Percentiles rank a stretch among this genome's conserved stretches.
These are phyloP conservation scores for Drosophila melanica DNA, from an alignment of 1,140 invertebrate genomes.

Conservation along the genomic window DNA sequence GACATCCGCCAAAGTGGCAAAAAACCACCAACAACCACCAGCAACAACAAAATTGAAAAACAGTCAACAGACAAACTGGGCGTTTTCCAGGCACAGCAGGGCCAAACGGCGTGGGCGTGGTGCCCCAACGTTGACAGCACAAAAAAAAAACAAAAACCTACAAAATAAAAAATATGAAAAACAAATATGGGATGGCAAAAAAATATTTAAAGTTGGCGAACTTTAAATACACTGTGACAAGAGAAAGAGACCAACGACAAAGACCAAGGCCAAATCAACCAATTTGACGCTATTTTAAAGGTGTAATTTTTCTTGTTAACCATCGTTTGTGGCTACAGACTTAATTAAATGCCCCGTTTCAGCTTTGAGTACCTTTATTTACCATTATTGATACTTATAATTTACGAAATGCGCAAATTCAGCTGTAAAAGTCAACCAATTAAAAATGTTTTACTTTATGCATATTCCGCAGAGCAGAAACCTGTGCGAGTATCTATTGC, in stretches of 20 bases:
- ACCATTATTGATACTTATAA: neutral
- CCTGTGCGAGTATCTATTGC: slow-evolving; percentile 2
- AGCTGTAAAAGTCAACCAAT: too few relatives aligned
- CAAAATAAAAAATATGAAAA: slow-evolving; percentile 6
- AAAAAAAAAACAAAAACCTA: slow-evolving; percentile 44
- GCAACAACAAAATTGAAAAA: slow-evolving; percentile 14
- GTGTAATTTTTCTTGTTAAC: neutral
- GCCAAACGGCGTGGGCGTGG: neutral
- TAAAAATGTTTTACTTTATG: too few relatives aligned
- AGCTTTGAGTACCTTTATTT: too few relatives aligned
- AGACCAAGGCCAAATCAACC: neutral
- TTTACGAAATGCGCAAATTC: too few relatives aligned
- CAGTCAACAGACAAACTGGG: neutral
- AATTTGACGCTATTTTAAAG: neutral
- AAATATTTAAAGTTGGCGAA: slow-evolving; percentile 30
- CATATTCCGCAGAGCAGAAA: neutral
- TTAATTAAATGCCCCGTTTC: too few relatives aligned
- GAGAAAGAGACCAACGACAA: neutral
- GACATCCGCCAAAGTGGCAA: slow-evolving; percentile 77
- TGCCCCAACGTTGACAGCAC: slow-evolving; percentile 56
- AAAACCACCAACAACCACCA: slow-evolving; percentile 9
- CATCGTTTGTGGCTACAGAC: too few relatives aligned
- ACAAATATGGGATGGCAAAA: slow-evolving; percentile 12
- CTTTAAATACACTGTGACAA: slow-evolving; percentile 34
- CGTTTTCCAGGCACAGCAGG: too few relatives aligned